Percentiles rank a stretch among this genome's conserved stretches.
Conservation (phyloP, 2,888 invertebrate genomes). For the Macrosiphum euphorbiae region DNA sequence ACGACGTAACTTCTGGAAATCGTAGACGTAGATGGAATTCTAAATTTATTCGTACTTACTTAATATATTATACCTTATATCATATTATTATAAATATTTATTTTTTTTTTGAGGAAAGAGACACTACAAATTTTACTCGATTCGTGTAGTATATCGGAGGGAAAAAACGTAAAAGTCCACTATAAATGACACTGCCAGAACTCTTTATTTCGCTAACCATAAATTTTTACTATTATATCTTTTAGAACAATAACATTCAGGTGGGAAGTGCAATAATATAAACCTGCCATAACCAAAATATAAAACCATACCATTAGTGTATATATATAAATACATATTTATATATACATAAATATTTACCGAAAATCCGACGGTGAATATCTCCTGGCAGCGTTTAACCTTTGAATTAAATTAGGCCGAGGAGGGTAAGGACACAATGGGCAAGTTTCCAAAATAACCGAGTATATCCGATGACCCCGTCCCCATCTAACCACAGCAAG, state of each 20-base stretch:
- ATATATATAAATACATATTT: neutral
- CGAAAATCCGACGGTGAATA: constrained; percentile 52
- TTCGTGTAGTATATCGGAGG: neutral
- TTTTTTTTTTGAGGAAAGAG: neutral
- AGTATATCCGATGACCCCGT: constrained; percentile 57
- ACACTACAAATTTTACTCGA: neutral
- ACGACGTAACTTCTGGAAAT: neutral
- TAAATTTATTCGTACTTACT: neutral
- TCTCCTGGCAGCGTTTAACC: constrained; percentile 63
- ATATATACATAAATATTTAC: constrained; percentile 45
- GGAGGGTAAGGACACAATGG: constrained; percentile 43
- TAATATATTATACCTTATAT: neutral
- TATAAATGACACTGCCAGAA: constrained; percentile 59
- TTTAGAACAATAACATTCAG: constrained; percentile 63
- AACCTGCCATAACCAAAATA: constrained; percentile 64
- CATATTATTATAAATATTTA: neutral
- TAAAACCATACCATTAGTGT: constrained; percentile 44
- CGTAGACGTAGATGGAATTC: neutral
- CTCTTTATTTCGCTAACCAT: constrained; percentile 46
- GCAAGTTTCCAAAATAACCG: constrained; percentile 58
- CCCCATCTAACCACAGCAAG: constrained; percentile 23
- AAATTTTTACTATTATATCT: constrained; percentile 63
- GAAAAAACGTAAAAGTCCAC: constrained; percentile 42
- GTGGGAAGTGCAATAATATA: constrained; percentile 62
- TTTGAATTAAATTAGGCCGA: constrained; percentile 63